A percentile compares a stretch with the other conserved stretches of the same genome.
Conservation (phyloP, 92 coral and sea anemone genomes). For the Hydrozoanthus gracilis region DNA sequence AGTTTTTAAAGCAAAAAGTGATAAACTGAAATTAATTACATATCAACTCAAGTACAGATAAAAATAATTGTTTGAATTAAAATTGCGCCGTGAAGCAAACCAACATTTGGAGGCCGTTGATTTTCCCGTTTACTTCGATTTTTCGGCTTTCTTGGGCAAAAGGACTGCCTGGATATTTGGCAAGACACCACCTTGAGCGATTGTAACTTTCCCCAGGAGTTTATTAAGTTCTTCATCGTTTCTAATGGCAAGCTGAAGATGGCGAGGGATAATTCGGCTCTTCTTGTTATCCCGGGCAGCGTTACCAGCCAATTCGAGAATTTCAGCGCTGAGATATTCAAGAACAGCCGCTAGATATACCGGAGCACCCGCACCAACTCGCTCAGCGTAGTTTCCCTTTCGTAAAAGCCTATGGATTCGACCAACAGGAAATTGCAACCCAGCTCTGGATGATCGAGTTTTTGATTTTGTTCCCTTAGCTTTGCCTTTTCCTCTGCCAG, state of each 20-base stretch:
- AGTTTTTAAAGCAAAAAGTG: too few relatives aligned
- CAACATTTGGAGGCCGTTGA: neutral
- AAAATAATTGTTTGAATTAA: too few relatives aligned
- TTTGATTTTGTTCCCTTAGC: constrained; percentile 43
- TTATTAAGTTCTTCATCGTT: constrained; percentile 42
- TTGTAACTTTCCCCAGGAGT: constrained; percentile 29
- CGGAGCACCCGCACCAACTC: constrained; percentile 46
- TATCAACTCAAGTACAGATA: neutral
- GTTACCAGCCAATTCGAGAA: constrained; percentile 47
- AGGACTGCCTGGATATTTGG: constrained; percentile 44
- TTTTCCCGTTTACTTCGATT: constrained; percentile 10
- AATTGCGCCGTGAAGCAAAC: too few relatives aligned
- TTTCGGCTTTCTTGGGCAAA: constrained; percentile 38
- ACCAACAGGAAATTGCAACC: constrained; percentile 42
- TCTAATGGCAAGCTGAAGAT: constrained; percentile 41
- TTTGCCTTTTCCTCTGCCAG: constrained; percentile 46
- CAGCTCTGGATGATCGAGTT: constrained; percentile 40
- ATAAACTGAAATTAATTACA: neutral
- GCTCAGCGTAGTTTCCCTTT: constrained; percentile 35
- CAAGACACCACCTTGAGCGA: constrained; percentile 42
- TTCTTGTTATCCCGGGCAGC: constrained; percentile 47
- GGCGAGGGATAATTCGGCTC: constrained; percentile 38
- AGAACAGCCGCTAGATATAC: constrained; percentile 40
- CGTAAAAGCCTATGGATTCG: constrained; percentile 44
- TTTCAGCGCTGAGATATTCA: constrained; percentile 46